phyloP scores from a whole-genome alignment of 2,888 invertebrate genomes.

The Thymelicus lineola region DNA sequence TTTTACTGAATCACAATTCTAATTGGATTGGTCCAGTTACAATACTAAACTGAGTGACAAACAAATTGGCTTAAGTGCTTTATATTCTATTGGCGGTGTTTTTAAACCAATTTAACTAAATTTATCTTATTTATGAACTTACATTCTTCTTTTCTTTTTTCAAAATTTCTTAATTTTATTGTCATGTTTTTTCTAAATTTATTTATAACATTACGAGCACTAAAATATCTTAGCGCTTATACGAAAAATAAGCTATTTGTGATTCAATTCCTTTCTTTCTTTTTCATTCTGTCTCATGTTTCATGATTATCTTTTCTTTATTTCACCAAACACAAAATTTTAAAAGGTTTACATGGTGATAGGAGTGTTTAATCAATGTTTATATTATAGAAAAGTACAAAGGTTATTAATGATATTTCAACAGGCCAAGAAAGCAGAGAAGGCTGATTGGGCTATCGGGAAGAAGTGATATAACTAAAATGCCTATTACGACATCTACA shows the following conservation, averaged over 20 bases:
- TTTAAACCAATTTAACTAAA: conserved; percentile 8
- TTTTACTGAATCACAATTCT: conserved; percentile 18
- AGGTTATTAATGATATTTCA: conserved; percentile 66
- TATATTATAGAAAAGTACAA: conserved; percentile 13
- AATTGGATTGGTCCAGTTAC: neutral
- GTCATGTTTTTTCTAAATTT: neutral
- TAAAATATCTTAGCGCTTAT: neutral
- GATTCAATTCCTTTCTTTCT: neutral
- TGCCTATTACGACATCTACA: conserved; percentile 26
- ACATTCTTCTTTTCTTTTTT: neutral
- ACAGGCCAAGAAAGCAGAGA: conserved; percentile 92
- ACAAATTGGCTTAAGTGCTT: conserved; percentile 25
- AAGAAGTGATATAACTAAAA: conserved; percentile 83
- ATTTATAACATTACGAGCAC: neutral
- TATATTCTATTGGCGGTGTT: conserved; percentile 18
- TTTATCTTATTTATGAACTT: conserved; percentile 4
- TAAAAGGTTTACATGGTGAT: neutral
- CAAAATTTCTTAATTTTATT: neutral
- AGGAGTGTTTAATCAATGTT: neutral
- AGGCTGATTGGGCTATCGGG: conserved; percentile 88
- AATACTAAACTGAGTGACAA: neutral
- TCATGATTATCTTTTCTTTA: neutral
- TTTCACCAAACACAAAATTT: neutral
- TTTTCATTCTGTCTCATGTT: conserved; percentile 1
- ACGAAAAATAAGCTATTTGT: neutral